Evolutionary conservation across 2,888 invertebrate species (phyloP).

Genomic region (Drosophila meridiana): DNA sequence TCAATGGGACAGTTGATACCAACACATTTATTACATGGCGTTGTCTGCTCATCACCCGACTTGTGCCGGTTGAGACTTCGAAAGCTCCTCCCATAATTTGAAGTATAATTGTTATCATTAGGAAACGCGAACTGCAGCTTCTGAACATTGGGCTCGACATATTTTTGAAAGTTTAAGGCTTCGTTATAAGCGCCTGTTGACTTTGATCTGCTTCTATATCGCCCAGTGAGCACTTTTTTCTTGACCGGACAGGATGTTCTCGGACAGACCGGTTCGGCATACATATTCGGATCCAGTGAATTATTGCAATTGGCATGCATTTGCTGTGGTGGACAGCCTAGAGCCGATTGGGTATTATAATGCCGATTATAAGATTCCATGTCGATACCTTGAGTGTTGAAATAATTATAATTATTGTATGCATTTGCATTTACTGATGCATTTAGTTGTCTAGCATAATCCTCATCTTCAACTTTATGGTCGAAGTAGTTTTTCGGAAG

Average conservation of each 20-base stretch:
- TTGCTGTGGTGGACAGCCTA: not conserved
- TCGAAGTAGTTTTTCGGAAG: not conserved
- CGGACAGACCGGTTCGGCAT: not conserved
- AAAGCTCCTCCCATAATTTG: not conserved
- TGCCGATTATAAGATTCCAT: not conserved
- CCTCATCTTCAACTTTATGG: not conserved
- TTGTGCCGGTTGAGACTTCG: not conserved
- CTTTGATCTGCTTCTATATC: conserved; percentile 2
- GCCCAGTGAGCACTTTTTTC: conserved; percentile 21
- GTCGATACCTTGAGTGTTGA: not conserved
- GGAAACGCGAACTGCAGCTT: not conserved
- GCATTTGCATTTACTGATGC: not conserved
- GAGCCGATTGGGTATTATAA: not conserved
- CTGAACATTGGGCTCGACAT: not conserved
- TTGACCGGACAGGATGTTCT: not conserved
- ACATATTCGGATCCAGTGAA: not conserved
- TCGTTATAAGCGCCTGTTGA: not conserved
- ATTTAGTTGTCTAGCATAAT: not conserved
- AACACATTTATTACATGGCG: not conserved
- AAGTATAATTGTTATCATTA: not conserved
- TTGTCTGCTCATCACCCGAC: not conserved
- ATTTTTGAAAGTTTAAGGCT: not conserved
- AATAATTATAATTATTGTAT: not conserved
- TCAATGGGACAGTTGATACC: not conserved
- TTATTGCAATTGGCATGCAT: not conserved